phyloP scores from a whole-genome alignment of 2,113 vertebrate species.

The Boleophthalmus pectinirostris region DNA sequence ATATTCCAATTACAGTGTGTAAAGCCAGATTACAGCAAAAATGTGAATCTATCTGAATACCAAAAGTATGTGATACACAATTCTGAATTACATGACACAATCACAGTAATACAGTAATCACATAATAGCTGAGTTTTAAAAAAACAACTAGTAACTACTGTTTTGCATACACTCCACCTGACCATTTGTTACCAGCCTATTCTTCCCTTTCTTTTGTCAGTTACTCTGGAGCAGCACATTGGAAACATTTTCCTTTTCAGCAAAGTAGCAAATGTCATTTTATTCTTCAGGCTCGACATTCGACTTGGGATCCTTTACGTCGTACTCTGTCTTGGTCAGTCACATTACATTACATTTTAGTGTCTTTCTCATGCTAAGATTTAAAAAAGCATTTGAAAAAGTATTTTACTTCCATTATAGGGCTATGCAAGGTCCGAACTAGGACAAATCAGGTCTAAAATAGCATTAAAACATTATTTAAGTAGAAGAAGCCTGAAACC shows the following conservation, averaged over 20 bases:
- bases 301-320: slow-evolving; percentile 92
- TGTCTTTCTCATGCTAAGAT: neutral
- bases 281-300: slow-evolving; percentile 95
- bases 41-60: no score
- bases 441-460: neutral
- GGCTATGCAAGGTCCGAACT: no score
- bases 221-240: slow-evolving; percentile 92
- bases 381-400: no score
- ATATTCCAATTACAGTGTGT: no score
- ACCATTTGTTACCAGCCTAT: slow-evolving; percentile 10
- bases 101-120: no score
- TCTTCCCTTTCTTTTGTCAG: slow-evolving; percentile 34
- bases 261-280: slow-evolving; percentile 92
- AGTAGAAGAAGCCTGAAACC: neutral
- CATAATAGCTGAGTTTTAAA: no score
- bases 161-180: neutral
- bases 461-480: neutral
- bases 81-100: no score
- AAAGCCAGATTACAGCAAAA: no score
- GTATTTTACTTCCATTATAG: no score
- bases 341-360: neutral
- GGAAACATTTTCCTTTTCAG: slow-evolving; percentile 97
- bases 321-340: slow-evolving; percentile 89
- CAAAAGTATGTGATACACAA: no score
- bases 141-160: neutral